Percentiles rank a stretch among this genome's conserved stretches.
Evolutionary conservation across 2,888 invertebrate species (phyloP).

Genomic region (Eilema depressum): DNA sequence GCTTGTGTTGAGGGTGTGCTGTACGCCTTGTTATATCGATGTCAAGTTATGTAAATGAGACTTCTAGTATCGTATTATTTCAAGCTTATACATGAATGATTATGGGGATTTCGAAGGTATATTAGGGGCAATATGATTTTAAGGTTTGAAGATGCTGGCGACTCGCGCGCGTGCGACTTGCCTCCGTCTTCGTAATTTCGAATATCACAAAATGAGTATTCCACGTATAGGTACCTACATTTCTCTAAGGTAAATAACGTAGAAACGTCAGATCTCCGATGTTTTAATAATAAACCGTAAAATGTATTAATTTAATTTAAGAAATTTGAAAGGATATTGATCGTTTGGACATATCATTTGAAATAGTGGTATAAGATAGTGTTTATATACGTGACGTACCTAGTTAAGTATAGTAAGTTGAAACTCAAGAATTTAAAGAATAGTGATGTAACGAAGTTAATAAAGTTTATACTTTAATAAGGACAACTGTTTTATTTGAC

Average conservation of each 20-base stretch:
- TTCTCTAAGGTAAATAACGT: conserved; percentile 72
- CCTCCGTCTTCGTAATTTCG: conserved; percentile 79
- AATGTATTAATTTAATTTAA: conserved; percentile 78
- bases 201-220: conserved; percentile 79
- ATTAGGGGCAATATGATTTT: conserved; percentile 73
- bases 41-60: conserved; percentile 69
- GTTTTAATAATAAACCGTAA: conserved; percentile 77
- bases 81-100: conserved; percentile 64
- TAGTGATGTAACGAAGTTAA: conserved; percentile 83
- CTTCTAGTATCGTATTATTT: conserved; percentile 65
- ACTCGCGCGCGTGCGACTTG: conserved; percentile 80
- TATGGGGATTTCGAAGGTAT: conserved; percentile 74
- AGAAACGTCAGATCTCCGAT: conserved; percentile 80
- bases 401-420: conserved; percentile 84
- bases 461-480: conserved; percentile 77
- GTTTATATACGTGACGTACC: conserved; percentile 83
- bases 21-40: conserved; percentile 61
- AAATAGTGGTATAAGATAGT: conserved; percentile 79
- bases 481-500: conserved; percentile 68
- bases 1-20: conserved; percentile 71
- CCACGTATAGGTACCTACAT: conserved; percentile 75
- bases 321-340: conserved; percentile 73
- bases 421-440: conserved; percentile 83
- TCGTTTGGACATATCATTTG: conserved; percentile 80
- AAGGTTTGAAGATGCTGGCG: conserved; percentile 83